Evolutionary conservation across 2,797 vertebrate species (phyloP).

Genomic region (Fistularia commersonii): DNA sequence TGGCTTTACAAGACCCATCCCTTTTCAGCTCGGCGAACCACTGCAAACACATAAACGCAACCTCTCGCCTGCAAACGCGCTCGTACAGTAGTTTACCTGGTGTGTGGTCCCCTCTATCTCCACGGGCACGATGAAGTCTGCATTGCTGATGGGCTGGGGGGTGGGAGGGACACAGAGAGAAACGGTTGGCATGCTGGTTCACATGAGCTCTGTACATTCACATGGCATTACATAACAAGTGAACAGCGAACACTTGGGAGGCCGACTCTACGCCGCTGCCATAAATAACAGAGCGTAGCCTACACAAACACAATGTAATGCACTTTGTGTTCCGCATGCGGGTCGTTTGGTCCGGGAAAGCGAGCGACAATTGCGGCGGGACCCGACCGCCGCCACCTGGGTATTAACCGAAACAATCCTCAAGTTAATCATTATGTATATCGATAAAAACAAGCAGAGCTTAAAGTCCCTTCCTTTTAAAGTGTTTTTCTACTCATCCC

Average conservation of each 20-base stretch:
- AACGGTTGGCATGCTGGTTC: conserved; percentile 40
- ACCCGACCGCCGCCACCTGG: not conserved
- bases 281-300: conserved; percentile 31
- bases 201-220: conserved; percentile 53
- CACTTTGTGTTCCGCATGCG: conserved; percentile 5
- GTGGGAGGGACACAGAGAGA: conserved; percentile 45
- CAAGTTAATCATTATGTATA: no score
- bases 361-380: no score
- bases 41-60: conserved; percentile 49
- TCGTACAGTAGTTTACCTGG: conserved; percentile 73
- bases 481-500: no score
- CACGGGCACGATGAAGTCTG: conserved; percentile 89
- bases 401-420: no score
- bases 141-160: conserved; percentile 85
- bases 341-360: no score
- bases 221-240: conserved; percentile 59
- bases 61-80: conserved; percentile 22
- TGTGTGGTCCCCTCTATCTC: conserved; percentile 90
- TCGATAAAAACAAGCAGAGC: no score
- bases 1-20: conserved; percentile 55
- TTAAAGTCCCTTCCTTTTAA: no score
- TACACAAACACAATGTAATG: conserved; percentile 26
- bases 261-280: conserved; percentile 10
- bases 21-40: conserved; percentile 51
- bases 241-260: no score